A percentile compares a stretch with the other conserved stretches of the same genome.
phyloP scores from a whole-genome alignment of 1,140 invertebrate genomes.

The Pentalonia nigronervosa region DNA sequence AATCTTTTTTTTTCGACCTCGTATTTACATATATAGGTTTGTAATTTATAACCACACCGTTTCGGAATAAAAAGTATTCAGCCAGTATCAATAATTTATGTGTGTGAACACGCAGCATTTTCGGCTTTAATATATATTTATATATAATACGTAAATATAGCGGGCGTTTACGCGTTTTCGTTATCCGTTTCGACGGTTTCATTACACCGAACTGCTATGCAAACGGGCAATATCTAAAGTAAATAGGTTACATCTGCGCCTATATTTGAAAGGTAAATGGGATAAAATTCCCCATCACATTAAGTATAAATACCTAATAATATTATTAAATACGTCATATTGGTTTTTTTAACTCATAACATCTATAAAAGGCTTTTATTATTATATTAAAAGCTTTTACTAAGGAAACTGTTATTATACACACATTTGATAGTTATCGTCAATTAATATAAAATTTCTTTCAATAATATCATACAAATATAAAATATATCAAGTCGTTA shows the following conservation, averaged over 20 bases:
- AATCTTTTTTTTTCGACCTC: background rate
- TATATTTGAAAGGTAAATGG: background rate
- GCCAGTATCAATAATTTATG: background rate
- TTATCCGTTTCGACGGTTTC: background rate
- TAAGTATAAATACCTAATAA: background rate
- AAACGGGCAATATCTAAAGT: background rate
- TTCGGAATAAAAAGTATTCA: conserved; percentile 10
- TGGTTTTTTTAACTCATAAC: background rate
- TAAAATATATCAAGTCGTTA: background rate
- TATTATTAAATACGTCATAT: background rate
- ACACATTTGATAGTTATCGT: too few relatives aligned
- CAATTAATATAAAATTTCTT: background rate
- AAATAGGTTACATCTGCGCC: background rate
- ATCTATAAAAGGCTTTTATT: background rate
- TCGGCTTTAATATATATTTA: background rate
- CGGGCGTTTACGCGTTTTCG: background rate
- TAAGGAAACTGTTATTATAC: too few relatives aligned
- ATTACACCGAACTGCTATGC: background rate
- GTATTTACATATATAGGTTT: conserved; percentile 32
- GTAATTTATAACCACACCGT: conserved; percentile 27
- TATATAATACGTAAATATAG: background rate
- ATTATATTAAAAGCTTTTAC: background rate
- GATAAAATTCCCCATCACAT: background rate
- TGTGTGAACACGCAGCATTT: conserved; percentile 2
- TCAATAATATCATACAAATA: background rate